These are phyloP conservation scores for Drosophila pallidifrons DNA, from an alignment of 1,140 invertebrate genomes.

Conservation along the genomic window DNA sequence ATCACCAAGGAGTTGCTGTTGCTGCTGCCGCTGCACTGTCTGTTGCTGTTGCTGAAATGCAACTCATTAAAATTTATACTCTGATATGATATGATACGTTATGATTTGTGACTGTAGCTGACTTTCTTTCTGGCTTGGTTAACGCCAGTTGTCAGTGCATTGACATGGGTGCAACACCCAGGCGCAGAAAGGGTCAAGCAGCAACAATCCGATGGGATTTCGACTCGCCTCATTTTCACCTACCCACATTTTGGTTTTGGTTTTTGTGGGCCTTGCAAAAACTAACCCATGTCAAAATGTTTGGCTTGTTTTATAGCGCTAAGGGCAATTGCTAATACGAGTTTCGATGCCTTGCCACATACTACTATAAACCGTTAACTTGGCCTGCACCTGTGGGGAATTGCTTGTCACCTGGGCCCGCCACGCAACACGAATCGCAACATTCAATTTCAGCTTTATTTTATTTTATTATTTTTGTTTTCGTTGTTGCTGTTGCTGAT, in stretches of 20 bases:
- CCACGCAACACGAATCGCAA: constrained; percentile 51
- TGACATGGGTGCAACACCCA: constrained; percentile 80
- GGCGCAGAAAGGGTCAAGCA: constrained; percentile 60
- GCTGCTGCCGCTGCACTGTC: constrained; percentile 2
- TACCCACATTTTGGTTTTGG: constrained; percentile 41
- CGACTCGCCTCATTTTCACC: constrained; percentile 62
- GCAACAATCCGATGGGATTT: constrained; percentile 25
- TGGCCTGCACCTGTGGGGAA: constrained; percentile 69
- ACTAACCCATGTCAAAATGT: constrained; percentile 75
- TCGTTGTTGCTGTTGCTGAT: neutral
- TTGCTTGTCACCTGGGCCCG: constrained; percentile 70
- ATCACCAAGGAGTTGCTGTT: constrained; percentile 1
- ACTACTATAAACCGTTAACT: constrained; percentile 27
- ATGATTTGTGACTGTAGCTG: constrained; percentile 63
- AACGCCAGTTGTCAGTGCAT: constrained; percentile 69
- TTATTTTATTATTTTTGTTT: constrained; percentile 42
- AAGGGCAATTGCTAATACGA: constrained; percentile 75
- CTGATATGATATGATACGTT: constrained; percentile 72
- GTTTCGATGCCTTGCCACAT: constrained; percentile 1
- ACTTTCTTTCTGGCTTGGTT: constrained; percentile 57
- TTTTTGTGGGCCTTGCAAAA: constrained; percentile 1
- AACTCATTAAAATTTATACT: constrained; percentile 76
- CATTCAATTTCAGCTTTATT: constrained; percentile 76
- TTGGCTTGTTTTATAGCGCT: constrained; percentile 65
- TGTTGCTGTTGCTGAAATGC: constrained; percentile 42